Percentiles rank a stretch among this genome's conserved stretches.
Evolutionary conservation across 2,113 vertebrate genomes (phyloP).

Genomic region (Corydoras sp.): DNA sequence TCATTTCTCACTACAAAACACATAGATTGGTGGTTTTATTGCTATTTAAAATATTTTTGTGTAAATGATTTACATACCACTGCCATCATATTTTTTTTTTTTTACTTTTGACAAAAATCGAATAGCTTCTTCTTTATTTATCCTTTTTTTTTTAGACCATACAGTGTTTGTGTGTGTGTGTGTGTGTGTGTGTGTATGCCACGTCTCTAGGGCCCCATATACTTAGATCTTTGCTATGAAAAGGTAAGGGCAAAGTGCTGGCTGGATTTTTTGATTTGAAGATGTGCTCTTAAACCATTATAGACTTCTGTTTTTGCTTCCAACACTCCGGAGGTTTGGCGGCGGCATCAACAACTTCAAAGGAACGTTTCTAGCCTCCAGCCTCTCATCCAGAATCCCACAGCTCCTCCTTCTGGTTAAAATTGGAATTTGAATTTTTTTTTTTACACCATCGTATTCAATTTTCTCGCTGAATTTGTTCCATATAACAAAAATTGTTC

Average conservation of each 20-base stretch:
- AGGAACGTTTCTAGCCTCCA: not conserved
- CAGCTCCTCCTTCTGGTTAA: conserved; percentile 40
- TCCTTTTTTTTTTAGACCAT: conserved; percentile 1
- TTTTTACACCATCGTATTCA: not conserved
- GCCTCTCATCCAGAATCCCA: conserved; percentile 8
- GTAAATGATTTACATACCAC: not conserved
- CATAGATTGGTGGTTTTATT: too few species aligned
- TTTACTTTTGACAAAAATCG: not conserved
- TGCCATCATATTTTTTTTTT: not conserved
- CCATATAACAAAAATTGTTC: too few species aligned
- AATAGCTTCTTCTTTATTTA: not conserved
- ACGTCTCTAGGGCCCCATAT: not conserved
- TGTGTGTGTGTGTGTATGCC: not conserved
- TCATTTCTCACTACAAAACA: too few species aligned
- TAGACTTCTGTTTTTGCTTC: conserved; percentile 26
- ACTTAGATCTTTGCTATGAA: conserved; percentile 1
- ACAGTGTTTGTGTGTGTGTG: not conserved
- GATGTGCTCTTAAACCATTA: conserved; percentile 26
- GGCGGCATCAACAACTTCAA: conserved; percentile 1
- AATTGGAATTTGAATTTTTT: not conserved
- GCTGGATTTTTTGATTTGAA: conserved; percentile 27
- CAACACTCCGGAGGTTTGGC: conserved; percentile 5
- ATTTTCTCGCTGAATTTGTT: too few species aligned
- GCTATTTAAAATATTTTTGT: too few species aligned
- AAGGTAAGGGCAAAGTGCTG: conserved; percentile 9